Evolutionary conservation across 2,113 vertebrate genomes (phyloP).

Genomic region (Crotalus helleri): DNA sequence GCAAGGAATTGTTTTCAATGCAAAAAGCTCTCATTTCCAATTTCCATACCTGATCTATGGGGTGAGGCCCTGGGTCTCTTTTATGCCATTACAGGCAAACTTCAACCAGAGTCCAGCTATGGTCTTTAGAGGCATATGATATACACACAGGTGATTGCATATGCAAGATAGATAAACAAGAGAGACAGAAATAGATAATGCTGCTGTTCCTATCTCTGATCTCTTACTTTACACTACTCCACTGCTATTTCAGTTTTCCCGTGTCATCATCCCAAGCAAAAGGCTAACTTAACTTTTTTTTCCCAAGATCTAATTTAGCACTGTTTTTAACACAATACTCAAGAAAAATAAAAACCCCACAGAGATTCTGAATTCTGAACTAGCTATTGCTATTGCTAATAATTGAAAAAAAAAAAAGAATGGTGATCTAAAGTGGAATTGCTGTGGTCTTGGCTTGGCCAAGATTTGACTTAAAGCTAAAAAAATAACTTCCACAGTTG

Average conservation of each 20-base stretch:
- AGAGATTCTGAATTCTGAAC: not conserved
- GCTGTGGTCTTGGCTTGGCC: not conserved
- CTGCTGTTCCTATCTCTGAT: not conserved
- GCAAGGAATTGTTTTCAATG: slow-evolving; percentile 48
- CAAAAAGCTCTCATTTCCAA: slow-evolving; percentile 35
- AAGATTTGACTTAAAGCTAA: not conserved
- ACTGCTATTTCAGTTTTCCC: not conserved
- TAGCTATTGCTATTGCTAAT: not conserved
- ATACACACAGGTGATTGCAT: not conserved
- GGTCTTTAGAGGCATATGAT: not conserved
- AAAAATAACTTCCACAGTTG: not conserved
- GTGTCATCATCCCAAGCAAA: not conserved
- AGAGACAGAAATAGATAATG: not conserved
- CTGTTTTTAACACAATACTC: not conserved
- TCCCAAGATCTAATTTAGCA: not conserved
- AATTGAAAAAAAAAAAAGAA: not conserved
- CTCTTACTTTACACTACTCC: not conserved
- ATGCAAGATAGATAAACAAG: not conserved
- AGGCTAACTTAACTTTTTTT: not conserved
- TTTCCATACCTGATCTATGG: not conserved
- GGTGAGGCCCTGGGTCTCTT: not conserved
- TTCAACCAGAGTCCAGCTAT: not conserved
- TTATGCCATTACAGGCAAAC: not conserved
- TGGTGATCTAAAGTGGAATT: not conserved
- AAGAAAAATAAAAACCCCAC: not conserved